A percentile compares a stretch with the other conserved stretches of the same genome.
These are phyloP conservation scores for Conus ventricosus DNA, from an alignment of 1,140 invertebrate genomes.

Conservation along the genomic window DNA sequence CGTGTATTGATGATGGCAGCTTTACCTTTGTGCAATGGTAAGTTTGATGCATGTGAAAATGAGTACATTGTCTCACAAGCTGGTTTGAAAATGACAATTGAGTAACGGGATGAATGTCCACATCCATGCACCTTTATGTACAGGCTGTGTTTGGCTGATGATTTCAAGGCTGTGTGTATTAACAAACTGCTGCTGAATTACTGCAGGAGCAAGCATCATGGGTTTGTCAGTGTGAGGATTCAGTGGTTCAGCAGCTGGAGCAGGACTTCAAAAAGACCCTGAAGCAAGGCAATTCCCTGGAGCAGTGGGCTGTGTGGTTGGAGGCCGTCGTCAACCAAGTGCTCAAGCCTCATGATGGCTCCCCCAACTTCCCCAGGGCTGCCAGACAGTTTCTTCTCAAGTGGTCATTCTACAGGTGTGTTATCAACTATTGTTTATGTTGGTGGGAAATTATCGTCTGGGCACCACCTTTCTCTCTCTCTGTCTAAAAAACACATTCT, in stretches of 20 bases:
- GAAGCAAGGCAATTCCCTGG: conserved; percentile 93
- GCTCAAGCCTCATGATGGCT: conserved; percentile 89
- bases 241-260: conserved; percentile 90
- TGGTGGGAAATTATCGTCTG: background rate
- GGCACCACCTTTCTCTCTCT: background rate
- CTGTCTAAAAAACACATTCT: background rate
- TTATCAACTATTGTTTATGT: background rate
- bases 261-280: conserved; percentile 95
- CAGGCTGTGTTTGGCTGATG: too few species aligned
- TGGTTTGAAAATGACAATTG: too few species aligned
- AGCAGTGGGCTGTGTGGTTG: conserved; percentile 98
- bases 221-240: conserved; percentile 96
- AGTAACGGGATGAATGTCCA: too few species aligned
- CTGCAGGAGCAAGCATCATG: conserved; percentile 89
- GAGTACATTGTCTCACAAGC: too few species aligned
- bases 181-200: background rate
- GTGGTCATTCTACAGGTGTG: conserved; percentile 98
- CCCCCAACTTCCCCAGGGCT: conserved; percentile 87
- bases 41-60: too few species aligned
- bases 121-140: too few species aligned
- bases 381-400: conserved; percentile 93
- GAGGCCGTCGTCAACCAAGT: conserved; percentile 92
- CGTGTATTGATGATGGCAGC: too few species aligned
- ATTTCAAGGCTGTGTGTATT: too few species aligned
- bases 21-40: too few species aligned